These are phyloP conservation scores for Bombus consobrinus DNA, from an alignment of 1,140 invertebrate genomes.

Conservation along the genomic window DNA sequence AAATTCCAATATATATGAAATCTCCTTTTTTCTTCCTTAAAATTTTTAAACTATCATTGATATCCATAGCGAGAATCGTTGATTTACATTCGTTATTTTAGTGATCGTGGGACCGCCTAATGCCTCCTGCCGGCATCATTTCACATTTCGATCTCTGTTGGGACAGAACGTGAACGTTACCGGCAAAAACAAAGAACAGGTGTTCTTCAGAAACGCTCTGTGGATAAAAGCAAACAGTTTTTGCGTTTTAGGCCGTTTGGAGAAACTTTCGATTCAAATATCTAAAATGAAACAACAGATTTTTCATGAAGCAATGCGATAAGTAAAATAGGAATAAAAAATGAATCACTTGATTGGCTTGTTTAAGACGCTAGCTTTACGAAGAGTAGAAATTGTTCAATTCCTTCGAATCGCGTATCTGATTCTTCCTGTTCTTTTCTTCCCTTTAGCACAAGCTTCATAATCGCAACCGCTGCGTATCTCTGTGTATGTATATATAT, in stretches of 20 bases:
- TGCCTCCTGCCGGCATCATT: not conserved
- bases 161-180: not conserved
- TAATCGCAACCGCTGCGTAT: not conserved
- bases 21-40: not conserved
- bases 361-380: not conserved
- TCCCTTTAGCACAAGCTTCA: not conserved
- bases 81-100: not conserved
- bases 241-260: conserved; percentile 14
- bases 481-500: no score
- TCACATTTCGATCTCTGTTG: conserved; percentile 4
- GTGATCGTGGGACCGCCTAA: fast-evolving
- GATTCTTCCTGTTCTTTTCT: conserved; percentile 4
- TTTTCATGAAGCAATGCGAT: no score
- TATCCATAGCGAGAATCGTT: not conserved
- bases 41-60: no score
- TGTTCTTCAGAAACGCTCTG: not conserved
- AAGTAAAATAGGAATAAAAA: not conserved
- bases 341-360: not conserved
- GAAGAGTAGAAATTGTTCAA: conserved; percentile 1
- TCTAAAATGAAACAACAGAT: not conserved
- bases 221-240: not conserved
- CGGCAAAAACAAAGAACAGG: not conserved
- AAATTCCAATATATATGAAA: not conserved
- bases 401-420: not conserved
- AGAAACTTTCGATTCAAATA: not conserved